Evolutionary conservation across 2,888 invertebrate species (phyloP), one percentile per base, ranked within the genome.

Genomic region (Ptychoptera albimana): DNA sequence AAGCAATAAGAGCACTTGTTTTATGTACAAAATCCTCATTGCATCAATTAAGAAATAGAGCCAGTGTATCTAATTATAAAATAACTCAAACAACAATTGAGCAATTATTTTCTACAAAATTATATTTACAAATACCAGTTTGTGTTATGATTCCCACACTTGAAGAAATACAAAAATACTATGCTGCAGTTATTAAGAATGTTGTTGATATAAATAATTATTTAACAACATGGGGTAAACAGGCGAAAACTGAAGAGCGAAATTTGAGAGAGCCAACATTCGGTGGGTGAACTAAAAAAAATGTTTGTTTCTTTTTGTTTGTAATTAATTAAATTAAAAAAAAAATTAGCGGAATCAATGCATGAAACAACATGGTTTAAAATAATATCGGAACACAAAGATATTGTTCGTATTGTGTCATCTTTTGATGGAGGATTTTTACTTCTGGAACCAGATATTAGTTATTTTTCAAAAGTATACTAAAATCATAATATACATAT

Each of bases 211-310:
- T 77, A 7, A 76, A 82, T 55, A 80, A 82, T 52, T 75, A 72
- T 44, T 73, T 89, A 3, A 71, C 71, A 2, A 75, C 81, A 63
- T 91, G 89, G 89, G 85, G 84, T 9, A 83, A 85, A 55, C 75
- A 77, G 53, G 73, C 77, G 0, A 57, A 60, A 50, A 55, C 60
- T 9, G 45, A 51, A 41, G 57, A 60, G 43, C 48, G 62, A 23
- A 54, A 50, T 41, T 47, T 51, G 39, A 52, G 59, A 32, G 52
- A 10, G n/a, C n/a, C n/a, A n/a, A n/a, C n/a, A n/a, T n/a, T 15
- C 37, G 2, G 2, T 11, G 8, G 32, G 32, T 32, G n/a, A 7
- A n/a, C 6, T 7, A 32, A 7, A 32, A 7, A 3, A 32, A 7
- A 11, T 32, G 9, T 32, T 11, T 32, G 3, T 32, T 32, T 32